Percentiles rank a stretch among this genome's conserved stretches.
Evolutionary conservation across 2,888 invertebrate species (phyloP).

Genomic region (Coremacera marginata): DNA sequence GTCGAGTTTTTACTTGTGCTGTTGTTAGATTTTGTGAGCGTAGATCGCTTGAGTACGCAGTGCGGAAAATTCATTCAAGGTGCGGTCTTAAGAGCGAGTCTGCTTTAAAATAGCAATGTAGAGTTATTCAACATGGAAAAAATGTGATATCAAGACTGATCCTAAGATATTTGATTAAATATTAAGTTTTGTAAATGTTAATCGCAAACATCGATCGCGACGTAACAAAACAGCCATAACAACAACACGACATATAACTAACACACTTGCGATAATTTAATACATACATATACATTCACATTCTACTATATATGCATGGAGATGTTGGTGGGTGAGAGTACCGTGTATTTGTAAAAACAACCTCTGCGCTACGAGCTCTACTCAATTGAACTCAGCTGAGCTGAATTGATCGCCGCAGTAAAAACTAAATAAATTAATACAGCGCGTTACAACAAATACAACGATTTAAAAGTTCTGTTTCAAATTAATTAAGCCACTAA

Average conservation of each 20-base stretch:
- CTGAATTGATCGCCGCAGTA: conserved; percentile 11
- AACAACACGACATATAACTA: not conserved
- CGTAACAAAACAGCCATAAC: conserved; percentile 23
- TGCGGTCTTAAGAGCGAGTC: not conserved
- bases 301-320: not conserved
- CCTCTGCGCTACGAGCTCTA: not conserved
- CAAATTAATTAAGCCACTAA: conserved; percentile 44
- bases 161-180: not conserved
- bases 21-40: not conserved
- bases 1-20: not conserved
- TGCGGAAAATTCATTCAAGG: conserved; percentile 31
- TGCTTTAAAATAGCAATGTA: not conserved
- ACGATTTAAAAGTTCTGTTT: conserved; percentile 24
- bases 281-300: not conserved
- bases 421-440: conserved; percentile 26
- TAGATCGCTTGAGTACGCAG: conserved; percentile 1
- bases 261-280: not conserved
- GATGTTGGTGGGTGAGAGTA: conserved; percentile 9
- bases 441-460: conserved; percentile 32
- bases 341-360: not conserved
- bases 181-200: not conserved
- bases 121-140: not conserved
- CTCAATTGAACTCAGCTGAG: not conserved
- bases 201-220: conserved; percentile 10
- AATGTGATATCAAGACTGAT: not conserved